Evolutionary conservation across 1,140 invertebrate species (phyloP).

Genomic region (Neoseiulus cucumeris): DNA sequence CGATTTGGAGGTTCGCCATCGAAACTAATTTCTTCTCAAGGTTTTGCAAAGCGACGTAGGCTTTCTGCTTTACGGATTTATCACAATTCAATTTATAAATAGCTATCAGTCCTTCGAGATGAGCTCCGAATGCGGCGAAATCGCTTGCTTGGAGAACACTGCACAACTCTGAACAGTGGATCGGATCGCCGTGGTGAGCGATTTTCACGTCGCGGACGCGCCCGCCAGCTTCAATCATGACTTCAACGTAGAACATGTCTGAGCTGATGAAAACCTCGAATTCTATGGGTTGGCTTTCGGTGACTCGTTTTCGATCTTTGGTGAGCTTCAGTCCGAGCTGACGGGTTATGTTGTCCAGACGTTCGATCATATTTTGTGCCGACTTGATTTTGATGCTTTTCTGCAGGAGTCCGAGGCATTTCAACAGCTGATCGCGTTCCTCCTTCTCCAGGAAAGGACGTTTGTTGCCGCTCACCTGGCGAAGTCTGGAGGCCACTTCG

Average conservation of each 20-base stretch:
- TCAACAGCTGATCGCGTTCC: slow-evolving; percentile 61
- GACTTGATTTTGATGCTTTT: slow-evolving; percentile 57
- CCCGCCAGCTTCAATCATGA: slow-evolving; percentile 56
- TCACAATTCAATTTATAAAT: slow-evolving; percentile 86
- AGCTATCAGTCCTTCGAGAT: slow-evolving; percentile 67
- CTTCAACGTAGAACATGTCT: slow-evolving; percentile 90
- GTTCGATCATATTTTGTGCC: slow-evolving; percentile 49
- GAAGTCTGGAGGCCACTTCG: neutral
- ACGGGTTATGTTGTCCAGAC: slow-evolving; percentile 66
- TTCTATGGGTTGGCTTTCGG: slow-evolving; percentile 28
- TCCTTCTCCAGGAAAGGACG: slow-evolving; percentile 53
- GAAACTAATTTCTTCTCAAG: slow-evolving; percentile 73
- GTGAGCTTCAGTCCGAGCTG: slow-evolving; percentile 35
- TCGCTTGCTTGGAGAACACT: slow-evolving; percentile 34
- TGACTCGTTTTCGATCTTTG: neutral
- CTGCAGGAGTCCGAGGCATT: slow-evolving; percentile 72
- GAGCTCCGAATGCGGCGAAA: slow-evolving; percentile 76
- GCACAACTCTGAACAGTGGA: slow-evolving; percentile 56
- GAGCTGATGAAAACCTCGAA: slow-evolving; percentile 73
- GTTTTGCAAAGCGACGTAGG: slow-evolving; percentile 70
- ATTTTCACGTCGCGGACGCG: slow-evolving; percentile 78
- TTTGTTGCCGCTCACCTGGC: slow-evolving; percentile 36
- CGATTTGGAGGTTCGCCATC: slow-evolving; percentile 51
- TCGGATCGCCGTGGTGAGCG: slow-evolving; percentile 57
- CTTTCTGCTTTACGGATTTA: slow-evolving; percentile 73